Base-by-base conservation (phyloP, 2,797 vertebrate genomes). In the Pseudomugil tenellus region DNA sequence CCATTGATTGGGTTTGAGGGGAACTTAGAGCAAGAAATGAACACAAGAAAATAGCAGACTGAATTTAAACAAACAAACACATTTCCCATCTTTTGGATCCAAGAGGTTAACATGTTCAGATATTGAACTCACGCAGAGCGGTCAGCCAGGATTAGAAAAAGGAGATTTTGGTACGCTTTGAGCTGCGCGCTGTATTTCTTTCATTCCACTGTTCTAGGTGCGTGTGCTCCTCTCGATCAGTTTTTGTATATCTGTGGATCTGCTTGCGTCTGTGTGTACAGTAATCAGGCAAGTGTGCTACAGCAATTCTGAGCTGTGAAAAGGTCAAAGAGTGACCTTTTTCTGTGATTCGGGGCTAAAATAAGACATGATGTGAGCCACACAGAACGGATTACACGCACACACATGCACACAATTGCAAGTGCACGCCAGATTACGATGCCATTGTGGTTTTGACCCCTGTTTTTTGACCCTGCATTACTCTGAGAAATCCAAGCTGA, bases 261-360 rank as follows among this genome's bases (percentile, higher is more conserved):
- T 0, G 49, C 49, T 52, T 56, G 73, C 71, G 74, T 78, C 48
- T 72, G 80, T 63, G 79, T 63, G 78, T 72, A 72, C 80, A 77
- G 85, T 87, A 88, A 90, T 91, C 81, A 88, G 78, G 58, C 26
- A 57, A 81, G 77, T 48, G 85, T 70, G 77, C 84, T 52, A 64
- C 70, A n/a, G 83, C 87, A 76, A 83, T 80, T 89, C 72, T 49
- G 83, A 84, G 83, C 86, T 74, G 87, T 83, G 84, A 88, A 91
- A 93, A 92, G 89, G 92, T 91, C 90, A 91, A 89, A 79, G 1
- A 10, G 71, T 87, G 87, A 92, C 90, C 91, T 92, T 92, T 91
- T 81, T 80, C 80, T 88, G 83, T 89, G 89, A 91, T 91, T 91
- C 79, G 70, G 73, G 66, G 83, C 82, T 78, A 80, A 92, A 91